Conservation (phyloP, 2,113 vertebrate genomes). For the Calyptomena viridis region DNA sequence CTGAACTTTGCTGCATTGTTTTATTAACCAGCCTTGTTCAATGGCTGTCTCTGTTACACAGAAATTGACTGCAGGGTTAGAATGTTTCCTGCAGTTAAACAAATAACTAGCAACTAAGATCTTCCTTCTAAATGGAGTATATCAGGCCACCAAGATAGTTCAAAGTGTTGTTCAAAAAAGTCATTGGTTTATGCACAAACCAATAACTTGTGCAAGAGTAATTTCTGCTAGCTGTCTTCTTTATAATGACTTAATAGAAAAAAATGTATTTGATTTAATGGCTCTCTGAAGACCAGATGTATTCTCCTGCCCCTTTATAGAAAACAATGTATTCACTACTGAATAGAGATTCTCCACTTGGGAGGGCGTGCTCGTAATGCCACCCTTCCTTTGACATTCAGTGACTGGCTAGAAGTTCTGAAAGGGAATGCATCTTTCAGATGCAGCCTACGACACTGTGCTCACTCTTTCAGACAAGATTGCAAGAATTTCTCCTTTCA, state of each 20-base stretch:
- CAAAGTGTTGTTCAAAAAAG: neutral
- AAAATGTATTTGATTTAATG: neutral
- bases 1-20: neutral
- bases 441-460: neutral
- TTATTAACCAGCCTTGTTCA: neutral
- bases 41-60: neutral
- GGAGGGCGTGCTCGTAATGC: neutral
- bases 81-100: neutral
- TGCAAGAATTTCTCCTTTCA: neutral
- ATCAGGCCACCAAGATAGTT: neutral
- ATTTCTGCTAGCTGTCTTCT: neutral
- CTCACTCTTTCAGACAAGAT: neutral
- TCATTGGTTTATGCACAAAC: neutral
- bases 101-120: neutral
- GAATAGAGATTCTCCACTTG: neutral
- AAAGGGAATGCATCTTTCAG: neutral
- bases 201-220: neutral
- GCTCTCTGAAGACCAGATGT: neutral
- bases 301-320: neutral
- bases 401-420: neutral
- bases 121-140: neutral
- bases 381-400: neutral
- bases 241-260: neutral
- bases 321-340: neutral
- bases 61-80: neutral